Base-by-base conservation (phyloP, 1,140 invertebrate genomes). In the Trialeurodes vaporariorum region DNA sequence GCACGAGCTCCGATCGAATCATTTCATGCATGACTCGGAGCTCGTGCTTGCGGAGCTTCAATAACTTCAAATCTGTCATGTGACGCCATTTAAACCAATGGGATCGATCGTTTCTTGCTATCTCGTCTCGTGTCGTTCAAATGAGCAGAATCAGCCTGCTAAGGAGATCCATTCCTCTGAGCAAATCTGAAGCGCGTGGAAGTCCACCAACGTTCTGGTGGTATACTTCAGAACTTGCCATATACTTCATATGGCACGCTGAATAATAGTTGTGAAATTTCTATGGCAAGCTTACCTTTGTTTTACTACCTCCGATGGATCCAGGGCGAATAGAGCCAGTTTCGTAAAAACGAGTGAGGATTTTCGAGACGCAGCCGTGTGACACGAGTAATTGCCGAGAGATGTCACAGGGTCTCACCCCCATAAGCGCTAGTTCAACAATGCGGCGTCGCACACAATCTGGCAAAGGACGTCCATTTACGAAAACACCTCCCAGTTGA, bases 311-410 rank as follows among this genome's bases (percentile, higher is more conserved):
- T 23, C 91, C 91, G 71, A 95, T 94, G 25, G 91, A 92, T 24
- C 92, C 93, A 1, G 93, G 93, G 73, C 92, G 83, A 66, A 96
- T 94, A 61, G 91, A 94, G 0, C 92, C 93, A 9, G 93, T 96
- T 79, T 96, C 92, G 75, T 96, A 97, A 81, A 96, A 98, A 68
- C 96, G 83, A 1, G 94, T 97, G 13, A 99, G 83, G 70, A 98
- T 98, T 82, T 98, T 98, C 13, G 93, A 96, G n/a, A 96, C 93
- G 75, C 87, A 88, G 70, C 96, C 96, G 76, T 98, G 95, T 0
- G 94, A 97, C 9, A 99, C 96, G 13, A 96, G 83, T 26, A 98
- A 82, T 76, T 96, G 93, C 61, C 95, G 80, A 2, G 93, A 96
- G 77, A 98, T 98, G 80, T 98, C 95, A 78, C 95, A 98, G 12